These are phyloP conservation scores for Sebastiscus tertius DNA, from an alignment of 2,797 vertebrate species.

Conservation along the genomic window DNA sequence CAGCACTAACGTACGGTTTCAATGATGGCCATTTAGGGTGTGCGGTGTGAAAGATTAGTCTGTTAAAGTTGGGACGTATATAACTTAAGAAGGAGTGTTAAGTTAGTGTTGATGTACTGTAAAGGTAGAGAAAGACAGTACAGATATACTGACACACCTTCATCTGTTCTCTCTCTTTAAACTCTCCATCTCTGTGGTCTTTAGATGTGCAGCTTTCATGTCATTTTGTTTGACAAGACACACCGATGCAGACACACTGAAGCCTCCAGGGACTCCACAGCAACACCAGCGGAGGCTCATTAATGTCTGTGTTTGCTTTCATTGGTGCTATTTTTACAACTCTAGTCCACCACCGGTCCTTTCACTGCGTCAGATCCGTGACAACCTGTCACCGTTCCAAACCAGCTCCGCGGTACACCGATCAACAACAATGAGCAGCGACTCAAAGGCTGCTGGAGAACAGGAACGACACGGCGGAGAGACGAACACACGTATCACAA, in stretches of 20 bases:
- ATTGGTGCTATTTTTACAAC: slow-evolving; percentile 77
- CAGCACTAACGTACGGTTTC: not conserved
- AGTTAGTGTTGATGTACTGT: not conserved
- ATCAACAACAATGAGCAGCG: slow-evolving; percentile 53
- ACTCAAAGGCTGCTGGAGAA: slow-evolving; percentile 49
- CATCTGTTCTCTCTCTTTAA: slow-evolving; percentile 6
- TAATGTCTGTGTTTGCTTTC: slow-evolving; percentile 75
- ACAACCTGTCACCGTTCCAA: slow-evolving; percentile 61
- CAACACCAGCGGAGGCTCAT: slow-evolving; percentile 64
- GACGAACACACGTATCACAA: slow-evolving; percentile 27
- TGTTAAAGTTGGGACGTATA: not conserved
- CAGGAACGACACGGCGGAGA: slow-evolving; percentile 23
- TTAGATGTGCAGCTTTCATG: slow-evolving; percentile 58
- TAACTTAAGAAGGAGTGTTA: not conserved
- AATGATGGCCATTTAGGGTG: not conserved
- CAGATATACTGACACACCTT: not conserved
- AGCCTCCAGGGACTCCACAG: slow-evolving; percentile 65
- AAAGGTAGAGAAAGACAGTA: not conserved
- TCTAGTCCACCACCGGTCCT: slow-evolving; percentile 50
- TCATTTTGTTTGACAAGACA: slow-evolving; percentile 47
- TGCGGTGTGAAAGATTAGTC: not conserved
- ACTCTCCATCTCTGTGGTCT: slow-evolving; percentile 8
- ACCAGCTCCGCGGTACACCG: slow-evolving; percentile 14
- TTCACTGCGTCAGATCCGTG: slow-evolving; percentile 58
- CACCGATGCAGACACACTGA: slow-evolving; percentile 25